A percentile compares a stretch with the other conserved stretches of the same genome.
phyloP scores from a whole-genome alignment of 2,888 invertebrate genomes.

The Polydrusus cervinus region DNA sequence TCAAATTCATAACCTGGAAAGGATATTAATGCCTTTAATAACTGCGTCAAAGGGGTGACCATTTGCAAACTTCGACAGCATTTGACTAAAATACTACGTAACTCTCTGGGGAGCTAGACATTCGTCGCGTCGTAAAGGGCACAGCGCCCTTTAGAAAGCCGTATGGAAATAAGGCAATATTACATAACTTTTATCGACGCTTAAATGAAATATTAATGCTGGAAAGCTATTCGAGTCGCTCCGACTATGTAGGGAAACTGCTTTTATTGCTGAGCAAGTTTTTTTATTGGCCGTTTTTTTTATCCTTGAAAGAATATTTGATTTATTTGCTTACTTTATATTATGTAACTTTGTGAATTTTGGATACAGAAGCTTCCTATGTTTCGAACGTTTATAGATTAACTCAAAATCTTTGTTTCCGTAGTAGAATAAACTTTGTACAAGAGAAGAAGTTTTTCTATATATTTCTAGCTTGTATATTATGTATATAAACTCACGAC shows the following conservation, averaged over 20 bases:
- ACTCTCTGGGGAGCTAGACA: constrained; percentile 37
- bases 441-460: no score
- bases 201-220: constrained; percentile 30
- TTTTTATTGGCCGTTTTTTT: constrained; percentile 21
- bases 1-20: constrained; percentile 12
- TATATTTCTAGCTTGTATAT: no score
- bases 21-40: constrained; percentile 2
- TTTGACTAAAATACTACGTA: constrained; percentile 42
- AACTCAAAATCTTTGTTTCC: no score
- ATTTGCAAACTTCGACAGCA: constrained; percentile 38
- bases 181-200: constrained; percentile 24
- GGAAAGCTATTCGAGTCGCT: constrained; percentile 7
- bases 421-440: no score
- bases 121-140: constrained; percentile 43
- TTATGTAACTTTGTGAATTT: neutral
- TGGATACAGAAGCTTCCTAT: neutral
- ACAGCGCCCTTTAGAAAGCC: constrained; percentile 28
- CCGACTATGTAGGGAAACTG: neutral
- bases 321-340: constrained; percentile 11
- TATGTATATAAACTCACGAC: no score
- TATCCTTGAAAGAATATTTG: constrained; percentile 4
- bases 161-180: constrained; percentile 34
- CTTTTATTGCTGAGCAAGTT: constrained; percentile 17
- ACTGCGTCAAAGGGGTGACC: constrained; percentile 30
- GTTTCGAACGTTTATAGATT: no score